Conservation (phyloP, 2,113 vertebrate species). For the Cochlearius cochlearius region DNA sequence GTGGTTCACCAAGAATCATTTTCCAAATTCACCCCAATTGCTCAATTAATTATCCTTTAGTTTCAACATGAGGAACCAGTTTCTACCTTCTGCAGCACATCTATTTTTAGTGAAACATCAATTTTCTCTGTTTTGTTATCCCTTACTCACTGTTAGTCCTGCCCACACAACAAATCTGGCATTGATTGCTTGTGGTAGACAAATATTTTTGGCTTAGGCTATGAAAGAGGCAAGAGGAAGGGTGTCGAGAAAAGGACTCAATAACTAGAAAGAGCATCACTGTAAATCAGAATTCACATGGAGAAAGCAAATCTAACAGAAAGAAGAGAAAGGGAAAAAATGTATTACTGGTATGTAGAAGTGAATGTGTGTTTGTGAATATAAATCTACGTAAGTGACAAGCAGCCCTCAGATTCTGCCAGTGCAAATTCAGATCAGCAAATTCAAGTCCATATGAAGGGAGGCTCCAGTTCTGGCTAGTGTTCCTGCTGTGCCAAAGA, state of each 20-base stretch:
- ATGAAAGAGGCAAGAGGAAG: not conserved
- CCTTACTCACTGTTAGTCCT: constrained; percentile 4
- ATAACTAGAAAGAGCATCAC: not conserved
- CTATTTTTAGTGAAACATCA: constrained; percentile 59
- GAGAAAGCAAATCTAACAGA: not conserved
- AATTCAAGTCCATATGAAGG: not conserved
- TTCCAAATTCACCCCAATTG: constrained; percentile 61
- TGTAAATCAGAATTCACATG: not conserved
- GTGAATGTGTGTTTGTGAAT: not conserved
- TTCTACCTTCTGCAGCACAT: constrained; percentile 51
- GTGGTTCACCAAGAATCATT: constrained; percentile 65
- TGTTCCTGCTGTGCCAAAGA: not conserved
- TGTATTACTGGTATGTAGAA: not conserved
- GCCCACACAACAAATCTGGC: constrained; percentile 58
- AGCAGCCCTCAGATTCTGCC: not conserved
- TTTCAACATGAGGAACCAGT: constrained; percentile 58
- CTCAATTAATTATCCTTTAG: constrained; percentile 57
- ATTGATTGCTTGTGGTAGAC: constrained; percentile 36
- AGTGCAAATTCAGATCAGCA: not conserved
- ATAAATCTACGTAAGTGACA: not conserved
- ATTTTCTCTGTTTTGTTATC: constrained; percentile 30
- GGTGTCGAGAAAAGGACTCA: not conserved
- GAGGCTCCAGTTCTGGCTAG: not conserved
- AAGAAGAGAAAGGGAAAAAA: not conserved
- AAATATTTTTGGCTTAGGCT: constrained; percentile 16